phyloP scores from a whole-genome alignment of 2,113 vertebrate species.

The Rana temporaria region DNA sequence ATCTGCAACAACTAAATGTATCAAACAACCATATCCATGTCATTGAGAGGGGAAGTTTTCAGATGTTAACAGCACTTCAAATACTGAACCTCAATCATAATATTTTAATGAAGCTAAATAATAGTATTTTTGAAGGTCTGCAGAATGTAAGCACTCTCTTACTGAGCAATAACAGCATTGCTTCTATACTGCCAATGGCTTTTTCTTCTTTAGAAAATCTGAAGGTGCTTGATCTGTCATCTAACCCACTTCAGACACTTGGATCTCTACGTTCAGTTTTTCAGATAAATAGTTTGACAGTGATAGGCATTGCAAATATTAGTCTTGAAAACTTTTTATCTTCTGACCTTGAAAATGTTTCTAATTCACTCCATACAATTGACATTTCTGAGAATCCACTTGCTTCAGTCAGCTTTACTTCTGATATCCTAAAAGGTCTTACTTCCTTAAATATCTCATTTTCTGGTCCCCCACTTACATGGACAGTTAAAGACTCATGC shows the following conservation, averaged over 20 bases:
- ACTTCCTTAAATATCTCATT: conserved; percentile 61
- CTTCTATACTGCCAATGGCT: conserved; percentile 38
- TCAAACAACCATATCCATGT: conserved; percentile 57
- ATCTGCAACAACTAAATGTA: conserved; percentile 61
- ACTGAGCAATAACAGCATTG: conserved; percentile 58
- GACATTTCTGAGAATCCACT: conserved; percentile 66
- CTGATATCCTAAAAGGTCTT: conserved; percentile 67
- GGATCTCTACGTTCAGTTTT: conserved; percentile 50
- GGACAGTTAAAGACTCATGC: conserved; percentile 41
- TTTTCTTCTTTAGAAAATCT: conserved; percentile 63
- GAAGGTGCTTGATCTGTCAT: conserved; percentile 61
- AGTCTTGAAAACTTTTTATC: conserved; percentile 50
- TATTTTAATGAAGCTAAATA: conserved; percentile 50
- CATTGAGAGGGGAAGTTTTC: conserved; percentile 61
- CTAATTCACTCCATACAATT: conserved; percentile 39
- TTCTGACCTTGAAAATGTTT: conserved; percentile 35
- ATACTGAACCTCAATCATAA: conserved; percentile 66
- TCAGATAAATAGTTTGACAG: conserved; percentile 58
- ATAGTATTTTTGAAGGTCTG: conserved; percentile 64
- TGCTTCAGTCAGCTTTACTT: conserved; percentile 61
- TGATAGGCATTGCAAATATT: conserved; percentile 50
- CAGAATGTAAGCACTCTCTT: conserved; percentile 61
- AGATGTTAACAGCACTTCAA: conserved; percentile 55
- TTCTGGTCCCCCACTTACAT: conserved; percentile 30
- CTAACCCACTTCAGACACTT: conserved; percentile 58